A percentile compares a stretch with the other conserved stretches of the same genome.
Conservation (phyloP, 1,140 invertebrate genomes). For the Bombus ignitus region DNA sequence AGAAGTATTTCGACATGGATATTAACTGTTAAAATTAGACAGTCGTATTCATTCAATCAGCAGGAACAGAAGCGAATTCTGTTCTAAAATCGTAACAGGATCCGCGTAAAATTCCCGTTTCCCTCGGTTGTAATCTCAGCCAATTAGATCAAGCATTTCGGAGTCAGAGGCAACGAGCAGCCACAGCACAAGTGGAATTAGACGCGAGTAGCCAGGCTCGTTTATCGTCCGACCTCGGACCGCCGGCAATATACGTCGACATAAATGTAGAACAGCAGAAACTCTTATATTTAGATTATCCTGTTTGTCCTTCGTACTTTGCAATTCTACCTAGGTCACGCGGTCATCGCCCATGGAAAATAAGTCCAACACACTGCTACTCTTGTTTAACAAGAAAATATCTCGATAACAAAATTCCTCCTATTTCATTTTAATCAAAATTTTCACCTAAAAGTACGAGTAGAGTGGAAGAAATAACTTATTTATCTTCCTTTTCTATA, state of each 20-base stretch:
- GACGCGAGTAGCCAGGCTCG: constrained; percentile 20
- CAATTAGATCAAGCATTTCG: constrained; percentile 36
- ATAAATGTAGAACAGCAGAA: constrained; percentile 29
- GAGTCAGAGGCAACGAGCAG: constrained; percentile 5
- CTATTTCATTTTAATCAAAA: not conserved
- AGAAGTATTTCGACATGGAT: not conserved
- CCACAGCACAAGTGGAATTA: constrained; percentile 33
- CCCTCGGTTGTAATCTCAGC: constrained; percentile 23
- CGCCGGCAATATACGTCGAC: constrained; percentile 4
- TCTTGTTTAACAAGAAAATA: not conserved
- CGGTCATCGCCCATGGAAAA: not conserved
- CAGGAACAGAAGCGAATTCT: not conserved
- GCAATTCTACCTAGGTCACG: not conserved
- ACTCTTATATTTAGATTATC: constrained; percentile 35
- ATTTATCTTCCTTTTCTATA: too few species aligned
- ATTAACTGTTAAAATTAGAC: not conserved
- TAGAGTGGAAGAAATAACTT: too few species aligned
- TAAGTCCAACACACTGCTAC: not conserved
- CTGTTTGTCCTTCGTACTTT: not conserved
- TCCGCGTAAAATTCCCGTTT: constrained; percentile 18
- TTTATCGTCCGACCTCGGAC: constrained; percentile 21
- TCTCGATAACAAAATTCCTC: not conserved
- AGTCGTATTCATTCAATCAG: not conserved
- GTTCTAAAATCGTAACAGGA: not conserved
- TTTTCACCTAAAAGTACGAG: too few species aligned